Evolutionary conservation across 2,888 invertebrate genomes (phyloP), one percentile per base, ranked within the genome.

Genomic region (Schrankia costaestrigalis): DNA sequence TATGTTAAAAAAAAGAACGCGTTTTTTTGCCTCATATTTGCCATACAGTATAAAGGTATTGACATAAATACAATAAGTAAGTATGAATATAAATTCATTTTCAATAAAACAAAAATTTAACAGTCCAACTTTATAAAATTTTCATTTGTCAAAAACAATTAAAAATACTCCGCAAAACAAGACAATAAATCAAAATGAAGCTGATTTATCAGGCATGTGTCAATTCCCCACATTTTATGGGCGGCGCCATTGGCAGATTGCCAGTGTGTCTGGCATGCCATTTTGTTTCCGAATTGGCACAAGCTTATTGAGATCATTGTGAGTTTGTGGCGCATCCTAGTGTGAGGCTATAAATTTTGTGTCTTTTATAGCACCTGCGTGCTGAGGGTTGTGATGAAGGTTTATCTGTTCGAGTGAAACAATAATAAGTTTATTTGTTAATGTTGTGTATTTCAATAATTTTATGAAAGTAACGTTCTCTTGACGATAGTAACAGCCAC

Each of bases 231-330:
- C 50, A 48, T 56, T 47, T 47, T 43, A 46, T 42, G 49, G 50
- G 56, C 56, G 55, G 50, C 49, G 46, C 52, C 35, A 45, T 44
- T 65, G 67, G 67, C 66, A 31, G 3, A 3, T 1, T 21, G 41
- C 67, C 67, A 66, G 48, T 46, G 31, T 11, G 40, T 39, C 36
- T 41, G 42, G 43, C 39, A 48, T 35, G 46, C 46, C 55, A 56
- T 67, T 60, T 65, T 63, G 66, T 60, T 58, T 53, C 44, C 50
- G 57, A 70, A 71, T 71, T 71, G 72, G 67, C 63, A 58, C 49
- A 35, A 56, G 56, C 65, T 71, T 75, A 74, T 75, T 73, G 69
- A 60, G 60, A 65, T 55, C 63, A 66, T 74, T 8, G 23, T 12
- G 12, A 23, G 3, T 6, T 12, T 11, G 11, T 8, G n/a, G 12